Base-by-base conservation (phyloP, 1,140 invertebrate genomes). In the Hypsibius dujardini region DNA sequence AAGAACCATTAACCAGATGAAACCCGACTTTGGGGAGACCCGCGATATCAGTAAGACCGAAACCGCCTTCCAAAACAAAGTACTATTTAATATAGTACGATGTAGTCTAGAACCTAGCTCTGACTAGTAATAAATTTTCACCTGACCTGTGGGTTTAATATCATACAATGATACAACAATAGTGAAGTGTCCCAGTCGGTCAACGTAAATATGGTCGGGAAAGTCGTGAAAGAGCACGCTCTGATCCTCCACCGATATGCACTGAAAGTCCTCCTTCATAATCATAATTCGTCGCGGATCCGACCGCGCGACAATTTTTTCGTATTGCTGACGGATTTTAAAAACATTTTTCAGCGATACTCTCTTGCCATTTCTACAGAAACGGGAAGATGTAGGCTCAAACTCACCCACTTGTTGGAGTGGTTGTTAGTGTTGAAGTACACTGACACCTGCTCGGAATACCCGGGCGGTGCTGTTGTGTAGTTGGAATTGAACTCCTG, bases 1-100 rank as follows among this genome's bases (percentile, higher is more conserved):
- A 56, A 56, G 50, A 56, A 7, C 50, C 50, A n/a, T 56, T 56
- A 56, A 56, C n/a, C 50, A 56, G 7, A 56, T 56, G 50, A n/a
- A 56, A 56, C 7, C 50, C 50, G 50, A 56, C 50, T 56, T 56
- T 56, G 50, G 50, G 50, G 50, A 56, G n/a, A 7, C 50, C 50
- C 7, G 50, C n/a, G 7, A 56, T 7, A 56, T 56, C 50, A 7
- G 7, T n/a, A 7, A 7, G 7, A n/a, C 50, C 50, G n/a, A 56
- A 56, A 7, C 50, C 50, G n/a, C n/a, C n/a, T n/a, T n/a, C n/a
- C n/a, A n/a, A n/a, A n/a, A n/a, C n/a, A n/a, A n/a, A n/a, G n/a
- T n/a, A n/a, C n/a, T n/a, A n/a, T n/a, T n/a, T n/a, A n/a, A n/a
- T n/a, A n/a, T n/a, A n/a, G n/a, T n/a, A n/a, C n/a, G n/a, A n/a